Base-by-base conservation (phyloP, 2,113 vertebrate genomes). In the Perccottus glenii region DNA sequence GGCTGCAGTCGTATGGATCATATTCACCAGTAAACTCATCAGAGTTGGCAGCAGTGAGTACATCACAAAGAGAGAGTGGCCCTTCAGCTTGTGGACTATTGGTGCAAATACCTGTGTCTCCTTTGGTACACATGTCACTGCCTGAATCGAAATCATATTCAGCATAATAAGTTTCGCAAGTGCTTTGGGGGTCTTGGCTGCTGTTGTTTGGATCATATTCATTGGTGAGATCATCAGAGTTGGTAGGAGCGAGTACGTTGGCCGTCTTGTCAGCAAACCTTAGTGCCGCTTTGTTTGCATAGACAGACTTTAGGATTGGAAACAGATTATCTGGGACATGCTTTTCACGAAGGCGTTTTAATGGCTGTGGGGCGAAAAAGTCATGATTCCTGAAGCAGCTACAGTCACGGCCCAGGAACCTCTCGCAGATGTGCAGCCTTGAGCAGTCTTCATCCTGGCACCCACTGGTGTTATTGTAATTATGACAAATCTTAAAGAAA, bases 401-500 rank as follows among this genome's bases (percentile, higher is more conserved):
- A 66, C 92, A 93, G 1, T 60, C 14, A 0, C 46, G 47, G 0
- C n/a, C 63, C 52, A 92, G 57, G 70, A 47, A 85, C 0, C 4
- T 63, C 73, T 91, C 77, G 19, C 92, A 93, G 67, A 93, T 70
- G 33, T 93, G 56, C 36, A 93, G 36, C 2, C 86, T 77, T 33
- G 15, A 75, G 49, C 92, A 93, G 32, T 0, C 60, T 3, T 59
- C n/a, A 0, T 60, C 86, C 0, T 74, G 75, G 36, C 46, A 0
- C 32, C 92, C 92, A 1, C 27, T 58, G 0, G 89, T 86, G 0
- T 90, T 92, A 82, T 92, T 93, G 82, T 92, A 93, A 11, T 83
- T 70, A 8, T 67, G 0, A 6, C 92, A 93, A 49, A 93, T 83
- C 92, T 93, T 60, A 0, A 1, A 2, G 5, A 16, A 15, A 8